Evolutionary conservation across 2,888 invertebrate genomes (phyloP).

Genomic region (Drosophila sordidapex): DNA sequence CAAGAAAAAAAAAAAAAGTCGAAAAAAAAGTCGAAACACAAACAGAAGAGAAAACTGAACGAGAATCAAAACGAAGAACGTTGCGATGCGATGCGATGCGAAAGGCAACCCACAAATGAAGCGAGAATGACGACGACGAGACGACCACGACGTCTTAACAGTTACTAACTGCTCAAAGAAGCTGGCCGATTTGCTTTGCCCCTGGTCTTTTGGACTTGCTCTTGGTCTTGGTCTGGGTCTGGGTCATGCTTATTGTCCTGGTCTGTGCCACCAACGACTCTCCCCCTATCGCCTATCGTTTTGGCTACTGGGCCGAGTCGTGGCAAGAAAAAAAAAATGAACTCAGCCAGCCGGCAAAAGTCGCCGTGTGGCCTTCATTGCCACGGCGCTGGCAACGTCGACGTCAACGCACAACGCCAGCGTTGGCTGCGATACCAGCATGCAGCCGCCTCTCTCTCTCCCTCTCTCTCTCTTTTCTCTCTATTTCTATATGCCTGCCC

Average conservation of each 20-base stretch:
- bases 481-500: neutral
- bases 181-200: slow-evolving; percentile 69
- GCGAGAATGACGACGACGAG: slow-evolving; percentile 61
- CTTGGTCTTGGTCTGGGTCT: slow-evolving; percentile 1
- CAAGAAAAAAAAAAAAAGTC: neutral
- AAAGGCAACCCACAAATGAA: slow-evolving; percentile 39
- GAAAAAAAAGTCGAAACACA: slow-evolving; percentile 40
- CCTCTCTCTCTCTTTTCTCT: neutral
- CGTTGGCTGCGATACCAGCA: slow-evolving; percentile 31
- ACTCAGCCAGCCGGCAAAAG: slow-evolving; percentile 72
- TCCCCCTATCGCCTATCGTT: neutral
- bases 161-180: slow-evolving; percentile 82
- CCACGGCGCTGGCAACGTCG: slow-evolving; percentile 27
- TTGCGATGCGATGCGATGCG: slow-evolving; percentile 12
- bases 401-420: slow-evolving; percentile 16
- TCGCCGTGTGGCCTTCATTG: slow-evolving; percentile 75
- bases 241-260: slow-evolving; percentile 1
- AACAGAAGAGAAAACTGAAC: slow-evolving; percentile 27
- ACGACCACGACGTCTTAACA: slow-evolving; percentile 82
- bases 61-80: slow-evolving; percentile 6
- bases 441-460: neutral
- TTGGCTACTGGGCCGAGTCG: neutral
- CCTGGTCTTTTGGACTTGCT: slow-evolving; percentile 13
- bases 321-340: slow-evolving; percentile 32
- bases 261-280: neutral